phyloP scores from a whole-genome alignment of 2,113 vertebrate species.

The Rhinolophus sinicus region DNA sequence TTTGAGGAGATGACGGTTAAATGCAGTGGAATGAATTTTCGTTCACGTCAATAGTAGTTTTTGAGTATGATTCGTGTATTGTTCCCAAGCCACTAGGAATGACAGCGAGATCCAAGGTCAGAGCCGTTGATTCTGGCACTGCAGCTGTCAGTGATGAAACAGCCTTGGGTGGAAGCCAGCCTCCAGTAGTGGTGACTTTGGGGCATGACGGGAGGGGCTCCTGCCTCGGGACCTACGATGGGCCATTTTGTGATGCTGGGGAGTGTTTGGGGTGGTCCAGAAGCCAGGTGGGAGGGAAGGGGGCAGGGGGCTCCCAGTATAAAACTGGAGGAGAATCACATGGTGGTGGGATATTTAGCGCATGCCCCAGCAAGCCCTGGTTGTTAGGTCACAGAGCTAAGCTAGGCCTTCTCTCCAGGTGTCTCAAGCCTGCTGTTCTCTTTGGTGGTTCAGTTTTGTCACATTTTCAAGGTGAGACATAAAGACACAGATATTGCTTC shows the following conservation, averaged over 20 bases:
- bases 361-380: background rate
- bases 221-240: accelerated
- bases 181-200: no score
- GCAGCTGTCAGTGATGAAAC: no score
- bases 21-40: accelerated
- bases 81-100: no score
- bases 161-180: no score
- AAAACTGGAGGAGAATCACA: background rate
- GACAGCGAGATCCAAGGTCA: no score
- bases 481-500: background rate
- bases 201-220: no score
- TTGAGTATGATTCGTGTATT: no score
- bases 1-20: background rate
- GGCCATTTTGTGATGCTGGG: background rate
- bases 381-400: accelerated
- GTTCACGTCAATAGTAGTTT: no score
- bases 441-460: background rate
- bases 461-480: background rate
- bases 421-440: background rate
- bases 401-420: accelerated
- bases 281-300: background rate
- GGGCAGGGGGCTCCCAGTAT: no score
- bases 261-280: background rate
- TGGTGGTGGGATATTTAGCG: background rate
- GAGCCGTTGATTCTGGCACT: no score